Evolutionary conservation across 2,888 invertebrate species (phyloP).

Genomic region (Adineta ricciae): DNA sequence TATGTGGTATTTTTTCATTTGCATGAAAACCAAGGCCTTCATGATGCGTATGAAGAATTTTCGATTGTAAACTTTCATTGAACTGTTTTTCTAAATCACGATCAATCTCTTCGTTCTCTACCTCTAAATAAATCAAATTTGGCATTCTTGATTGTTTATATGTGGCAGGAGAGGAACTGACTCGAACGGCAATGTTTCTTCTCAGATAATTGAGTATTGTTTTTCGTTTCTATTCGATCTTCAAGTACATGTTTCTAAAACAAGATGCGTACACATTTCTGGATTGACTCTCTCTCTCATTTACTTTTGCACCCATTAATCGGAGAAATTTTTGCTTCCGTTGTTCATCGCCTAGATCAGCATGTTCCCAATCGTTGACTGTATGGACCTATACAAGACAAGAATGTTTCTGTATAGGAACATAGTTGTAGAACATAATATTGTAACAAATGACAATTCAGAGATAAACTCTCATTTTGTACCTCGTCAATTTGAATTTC

Average conservation of each 20-base stretch:
- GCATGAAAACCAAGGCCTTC: constrained; percentile 42
- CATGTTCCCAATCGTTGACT: constrained; percentile 49
- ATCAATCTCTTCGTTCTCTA: constrained; percentile 35
- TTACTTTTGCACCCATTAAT: constrained; percentile 50
- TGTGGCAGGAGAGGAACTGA: constrained; percentile 35
- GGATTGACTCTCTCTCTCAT: not conserved
- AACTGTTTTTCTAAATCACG: constrained; percentile 42
- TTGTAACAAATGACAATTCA: not conserved
- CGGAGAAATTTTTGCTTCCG: constrained; percentile 47
- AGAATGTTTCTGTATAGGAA: not conserved
- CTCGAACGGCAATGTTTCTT: constrained; percentile 43
- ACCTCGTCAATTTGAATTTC: not conserved
- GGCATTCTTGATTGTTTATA: too few relatives aligned
- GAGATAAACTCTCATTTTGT: not conserved
- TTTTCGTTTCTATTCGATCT: not conserved
- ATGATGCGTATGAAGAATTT: constrained; percentile 40
- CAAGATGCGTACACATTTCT: not conserved
- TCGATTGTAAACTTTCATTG: constrained; percentile 42
- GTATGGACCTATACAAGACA: constrained; percentile 44
- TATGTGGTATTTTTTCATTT: not conserved
- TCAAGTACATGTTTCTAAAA: not conserved
- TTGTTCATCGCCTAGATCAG: constrained; percentile 45
- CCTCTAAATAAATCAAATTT: constrained; percentile 23
- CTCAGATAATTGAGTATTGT: constrained; percentile 39
- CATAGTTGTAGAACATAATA: not conserved